Percentiles rank a stretch among this genome's conserved stretches.
Evolutionary conservation across 2,797 vertebrate genomes (phyloP).

Genomic region (Hydrocynus forskahlii): DNA sequence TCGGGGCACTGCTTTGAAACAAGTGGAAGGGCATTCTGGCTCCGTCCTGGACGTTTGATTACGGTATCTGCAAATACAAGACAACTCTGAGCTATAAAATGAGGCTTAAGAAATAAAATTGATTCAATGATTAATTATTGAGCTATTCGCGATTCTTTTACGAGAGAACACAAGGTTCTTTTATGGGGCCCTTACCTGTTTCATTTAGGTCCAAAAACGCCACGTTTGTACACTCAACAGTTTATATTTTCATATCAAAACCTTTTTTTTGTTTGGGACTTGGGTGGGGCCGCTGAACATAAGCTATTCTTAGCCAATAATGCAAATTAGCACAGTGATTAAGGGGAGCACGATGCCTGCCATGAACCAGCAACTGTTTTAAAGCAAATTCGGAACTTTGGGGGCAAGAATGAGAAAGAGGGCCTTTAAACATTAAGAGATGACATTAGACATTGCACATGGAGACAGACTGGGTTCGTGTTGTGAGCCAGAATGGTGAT

Average conservation of each 20-base stretch:
- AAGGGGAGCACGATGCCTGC: conserved; percentile 23
- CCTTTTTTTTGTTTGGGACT: conserved; percentile 40
- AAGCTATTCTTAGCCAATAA: conserved; percentile 47
- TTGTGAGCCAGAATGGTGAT: neutral
- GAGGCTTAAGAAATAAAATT: conserved; percentile 65
- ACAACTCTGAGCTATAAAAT: conserved; percentile 67
- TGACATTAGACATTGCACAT: neutral
- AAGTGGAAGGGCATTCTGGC: conserved; percentile 50
- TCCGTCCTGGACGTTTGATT: conserved; percentile 46
- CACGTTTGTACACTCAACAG: conserved; percentile 61
- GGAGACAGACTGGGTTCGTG: neutral
- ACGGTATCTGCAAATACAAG: conserved; percentile 58
- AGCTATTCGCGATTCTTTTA: conserved; percentile 64
- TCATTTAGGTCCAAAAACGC: conserved; percentile 61
- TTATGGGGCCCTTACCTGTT: conserved; percentile 65
- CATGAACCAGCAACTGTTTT: conserved; percentile 27
- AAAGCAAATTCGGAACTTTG: conserved; percentile 2
- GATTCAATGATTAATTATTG: conserved; percentile 72
- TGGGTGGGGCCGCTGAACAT: conserved; percentile 26
- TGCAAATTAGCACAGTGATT: conserved; percentile 31
- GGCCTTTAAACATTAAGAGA: neutral
- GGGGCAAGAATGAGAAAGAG: neutral
- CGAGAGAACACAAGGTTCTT: conserved; percentile 65
- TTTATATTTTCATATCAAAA: conserved; percentile 56
- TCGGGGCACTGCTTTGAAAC: conserved; percentile 34